A percentile compares a stretch with the other conserved stretches of the same genome.
Evolutionary conservation across 2,797 vertebrate genomes (phyloP).

Genomic region (Tokudaia muenninki): DNA sequence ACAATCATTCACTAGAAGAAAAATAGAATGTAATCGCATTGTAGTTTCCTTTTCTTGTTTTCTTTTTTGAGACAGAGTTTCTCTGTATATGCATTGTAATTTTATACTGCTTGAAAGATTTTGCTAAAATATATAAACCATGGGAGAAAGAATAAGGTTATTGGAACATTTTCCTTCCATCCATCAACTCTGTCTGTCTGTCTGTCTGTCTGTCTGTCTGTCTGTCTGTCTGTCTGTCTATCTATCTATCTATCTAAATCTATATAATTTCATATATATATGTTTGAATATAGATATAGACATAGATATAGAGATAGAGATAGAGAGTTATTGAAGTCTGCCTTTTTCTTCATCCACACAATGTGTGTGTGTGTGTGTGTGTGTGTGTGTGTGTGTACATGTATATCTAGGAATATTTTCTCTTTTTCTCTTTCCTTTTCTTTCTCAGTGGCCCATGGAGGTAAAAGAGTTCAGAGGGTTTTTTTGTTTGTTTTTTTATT

Average conservation of each 20-base stretch:
- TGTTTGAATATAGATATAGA: no score
- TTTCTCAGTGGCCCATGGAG: not conserved
- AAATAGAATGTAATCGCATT: not conserved
- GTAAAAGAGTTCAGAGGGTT: not conserved
- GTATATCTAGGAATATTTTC: not conserved
- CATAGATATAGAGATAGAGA: no score
- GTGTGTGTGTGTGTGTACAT: not conserved
- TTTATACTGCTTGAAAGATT: not conserved
- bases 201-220: not conserved
- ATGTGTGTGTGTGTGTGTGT: not conserved
- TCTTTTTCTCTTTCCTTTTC: not conserved
- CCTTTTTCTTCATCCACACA: not conserved
- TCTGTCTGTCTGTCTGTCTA: no score
- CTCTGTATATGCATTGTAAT: not conserved
- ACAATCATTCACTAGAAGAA: not conserved
- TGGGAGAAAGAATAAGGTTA: not conserved
- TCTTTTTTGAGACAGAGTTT: no score
- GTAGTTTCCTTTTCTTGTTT: no score
- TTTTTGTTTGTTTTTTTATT: no score
- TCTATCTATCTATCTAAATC: no score
- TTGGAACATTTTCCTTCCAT: not conserved
- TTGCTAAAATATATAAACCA: not conserved
- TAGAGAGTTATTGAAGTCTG: not conserved
- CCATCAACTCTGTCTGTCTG: fast-evolving
- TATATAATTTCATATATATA: not conserved